Base-by-base conservation (phyloP, 1,140 invertebrate species). In the Heliconius congener region DNA sequence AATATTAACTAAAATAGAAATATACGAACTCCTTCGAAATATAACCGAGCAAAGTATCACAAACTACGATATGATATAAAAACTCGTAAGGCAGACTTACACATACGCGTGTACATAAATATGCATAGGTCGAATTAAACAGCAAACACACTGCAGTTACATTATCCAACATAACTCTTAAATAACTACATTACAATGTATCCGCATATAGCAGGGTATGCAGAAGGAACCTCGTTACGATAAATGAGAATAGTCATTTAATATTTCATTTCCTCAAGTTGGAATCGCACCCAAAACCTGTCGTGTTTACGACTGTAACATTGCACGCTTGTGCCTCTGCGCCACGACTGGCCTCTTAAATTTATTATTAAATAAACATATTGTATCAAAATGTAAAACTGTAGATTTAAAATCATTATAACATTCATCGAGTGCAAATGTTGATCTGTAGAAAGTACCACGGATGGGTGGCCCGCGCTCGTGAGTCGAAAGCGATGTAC, bases 401-500 rank as follows among this genome's bases (percentile, higher is more conserved):
- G 27, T 23, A 16, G 9, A 66, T 66, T 30, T 66, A 30, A 11
- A 66, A 66, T 27, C n/a, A 66, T 66, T 66, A 27, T 66, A 27
- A 30, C 11, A 66, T 66, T 66, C 23, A 66, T 66, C 60, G 60
- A 66, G 60, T 66, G 60, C 27, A 66, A 66, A 66, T 66, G 60
- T 30, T 37, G 16, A 57, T 71, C 80, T 76, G 76, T 90, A 91
- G 89, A 91, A 91, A 90, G 88, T 87, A 88, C 79, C 87, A 89
- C 87, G 90, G 88, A 90, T 89, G 91, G 88, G 86, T 92, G 89
- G 86, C 80, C 81, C 71, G 75, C 73, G 73, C 81, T 88, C 87
- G 89, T 90, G 87, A 88, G 83, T 85, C 77, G 86, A 90, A 92
- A 90, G 88, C 87, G 80, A 86, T 82, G 80, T 83, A 84, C 72